phyloP scores from a whole-genome alignment of 2,888 invertebrate genomes.

The Callyntrura sp. region DNA sequence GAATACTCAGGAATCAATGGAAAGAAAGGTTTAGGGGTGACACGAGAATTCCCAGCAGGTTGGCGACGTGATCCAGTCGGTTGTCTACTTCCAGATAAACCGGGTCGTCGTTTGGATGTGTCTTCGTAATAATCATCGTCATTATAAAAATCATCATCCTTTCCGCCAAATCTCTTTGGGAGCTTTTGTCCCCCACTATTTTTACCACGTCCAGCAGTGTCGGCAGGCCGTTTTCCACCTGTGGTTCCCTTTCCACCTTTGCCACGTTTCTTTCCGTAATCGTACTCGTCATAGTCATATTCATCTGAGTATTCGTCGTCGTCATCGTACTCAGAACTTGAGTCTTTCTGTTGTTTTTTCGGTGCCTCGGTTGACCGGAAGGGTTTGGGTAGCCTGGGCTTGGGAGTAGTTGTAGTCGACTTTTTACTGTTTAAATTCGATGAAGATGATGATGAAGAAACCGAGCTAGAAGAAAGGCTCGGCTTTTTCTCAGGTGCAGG shows the following conservation, averaged over 20 bases:
- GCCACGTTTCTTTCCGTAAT: constrained; percentile 28
- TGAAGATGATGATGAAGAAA: constrained; percentile 5
- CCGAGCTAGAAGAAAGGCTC: background rate
- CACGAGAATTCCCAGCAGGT: constrained; percentile 41
- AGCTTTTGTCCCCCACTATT: constrained; percentile 42
- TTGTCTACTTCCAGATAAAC: background rate
- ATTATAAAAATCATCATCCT: constrained; percentile 39
- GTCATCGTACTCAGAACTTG: constrained; percentile 56
- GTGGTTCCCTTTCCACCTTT: background rate
- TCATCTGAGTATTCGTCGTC: constrained; percentile 49
- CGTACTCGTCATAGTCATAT: constrained; percentile 13
- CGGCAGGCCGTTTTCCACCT: background rate
- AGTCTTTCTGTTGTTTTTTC: constrained; percentile 9
- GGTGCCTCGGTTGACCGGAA: constrained; percentile 59
- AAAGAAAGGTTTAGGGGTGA: constrained; percentile 71
- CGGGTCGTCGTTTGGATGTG: constrained; percentile 4
- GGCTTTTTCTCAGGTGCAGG: constrained; percentile 51
- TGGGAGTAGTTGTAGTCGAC: constrained; percentile 45
- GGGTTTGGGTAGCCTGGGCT: constrained; percentile 65
- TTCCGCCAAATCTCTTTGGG: constrained; percentile 44
- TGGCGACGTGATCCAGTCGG: constrained; percentile 10
- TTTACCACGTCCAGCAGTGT: background rate
- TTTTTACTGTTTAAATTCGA: background rate
- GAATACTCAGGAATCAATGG: constrained; percentile 60
- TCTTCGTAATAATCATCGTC: constrained; percentile 61